These are phyloP conservation scores for Coptotermes formosanus DNA, from an alignment of 1,140 invertebrate genomes.

Conservation along the genomic window DNA sequence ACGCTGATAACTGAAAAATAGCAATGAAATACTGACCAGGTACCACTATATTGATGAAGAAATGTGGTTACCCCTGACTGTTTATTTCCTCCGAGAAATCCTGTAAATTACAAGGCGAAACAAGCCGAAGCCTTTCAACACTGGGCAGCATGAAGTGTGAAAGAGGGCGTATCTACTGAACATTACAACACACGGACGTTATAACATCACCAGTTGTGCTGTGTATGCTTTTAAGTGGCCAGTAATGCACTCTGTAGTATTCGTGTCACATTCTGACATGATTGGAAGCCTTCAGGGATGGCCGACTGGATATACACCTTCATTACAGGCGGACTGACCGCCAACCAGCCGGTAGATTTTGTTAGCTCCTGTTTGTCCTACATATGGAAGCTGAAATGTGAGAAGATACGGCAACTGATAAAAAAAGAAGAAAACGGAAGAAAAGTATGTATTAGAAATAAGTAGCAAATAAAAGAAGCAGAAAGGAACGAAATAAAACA, in stretches of 20 bases:
- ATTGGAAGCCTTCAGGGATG: not conserved
- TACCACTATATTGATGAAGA: too few relatives aligned
- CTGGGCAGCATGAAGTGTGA: not conserved
- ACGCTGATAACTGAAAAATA: too few relatives aligned
- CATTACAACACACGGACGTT: not conserved
- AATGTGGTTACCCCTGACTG: not conserved
- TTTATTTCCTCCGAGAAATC: not conserved
- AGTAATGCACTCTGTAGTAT: not conserved
- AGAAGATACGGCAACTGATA: too few relatives aligned
- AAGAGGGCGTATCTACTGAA: not conserved
- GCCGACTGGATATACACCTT: not conserved
- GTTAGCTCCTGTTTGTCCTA: not conserved
- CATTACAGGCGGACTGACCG: not conserved
- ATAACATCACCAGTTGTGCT: not conserved
- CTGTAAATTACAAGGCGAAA: conserved; percentile 16
- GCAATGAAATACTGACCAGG: too few relatives aligned
- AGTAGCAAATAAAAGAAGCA: too few relatives aligned
- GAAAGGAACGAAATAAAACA: too few relatives aligned
- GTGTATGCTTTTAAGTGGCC: conserved; percentile 3
- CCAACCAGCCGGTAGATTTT: not conserved
- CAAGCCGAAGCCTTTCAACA: not conserved
- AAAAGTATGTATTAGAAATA: too few relatives aligned
- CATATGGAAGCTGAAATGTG: too few relatives aligned
- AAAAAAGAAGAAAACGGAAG: too few relatives aligned
- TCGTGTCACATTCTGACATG: not conserved